phyloP scores from a whole-genome alignment of 1,140 invertebrate genomes.

The Heliconius nattereri region DNA sequence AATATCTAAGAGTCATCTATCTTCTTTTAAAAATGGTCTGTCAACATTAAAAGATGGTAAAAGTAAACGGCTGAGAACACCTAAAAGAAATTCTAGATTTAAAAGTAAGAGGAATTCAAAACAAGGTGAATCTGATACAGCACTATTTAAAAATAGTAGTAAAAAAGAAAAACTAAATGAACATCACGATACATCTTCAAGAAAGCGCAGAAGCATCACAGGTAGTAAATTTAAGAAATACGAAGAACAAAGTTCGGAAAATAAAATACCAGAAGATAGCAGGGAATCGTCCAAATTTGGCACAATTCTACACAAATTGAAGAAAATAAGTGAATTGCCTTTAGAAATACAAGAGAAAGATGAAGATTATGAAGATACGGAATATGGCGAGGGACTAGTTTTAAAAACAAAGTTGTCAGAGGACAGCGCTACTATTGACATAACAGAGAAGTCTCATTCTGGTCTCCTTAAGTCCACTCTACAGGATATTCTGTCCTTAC shows the following conservation, averaged over 20 bases:
- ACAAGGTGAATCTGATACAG: not conserved
- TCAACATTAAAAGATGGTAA: conserved; percentile 15
- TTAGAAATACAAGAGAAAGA: conserved; percentile 41
- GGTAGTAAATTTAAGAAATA: conserved; percentile 30
- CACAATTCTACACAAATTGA: conserved; percentile 56
- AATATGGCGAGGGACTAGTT: conserved; percentile 47
- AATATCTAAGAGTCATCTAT: conserved; percentile 22
- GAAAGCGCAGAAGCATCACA: conserved; percentile 46
- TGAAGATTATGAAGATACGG: conserved; percentile 44
- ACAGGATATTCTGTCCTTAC: conserved; percentile 54
- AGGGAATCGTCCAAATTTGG: conserved; percentile 46
- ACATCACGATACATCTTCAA: not conserved
- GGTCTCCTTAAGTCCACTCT: conserved; percentile 60
- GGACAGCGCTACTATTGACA: conserved; percentile 52
- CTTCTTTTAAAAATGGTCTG: conserved; percentile 13
- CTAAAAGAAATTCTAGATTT: conserved; percentile 18
- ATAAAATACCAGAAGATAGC: conserved; percentile 49
- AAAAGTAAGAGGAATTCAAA: conserved; percentile 27
- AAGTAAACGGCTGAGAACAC: not conserved
- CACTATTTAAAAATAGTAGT: not conserved
- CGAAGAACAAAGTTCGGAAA: conserved; percentile 47
- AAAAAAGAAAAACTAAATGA: not conserved
- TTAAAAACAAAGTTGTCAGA: conserved; percentile 56
- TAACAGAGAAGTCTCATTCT: conserved; percentile 52
- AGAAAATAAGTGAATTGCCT: conserved; percentile 53